Conservation (phyloP, 1,140 invertebrate species). For the Euschistus heros region DNA sequence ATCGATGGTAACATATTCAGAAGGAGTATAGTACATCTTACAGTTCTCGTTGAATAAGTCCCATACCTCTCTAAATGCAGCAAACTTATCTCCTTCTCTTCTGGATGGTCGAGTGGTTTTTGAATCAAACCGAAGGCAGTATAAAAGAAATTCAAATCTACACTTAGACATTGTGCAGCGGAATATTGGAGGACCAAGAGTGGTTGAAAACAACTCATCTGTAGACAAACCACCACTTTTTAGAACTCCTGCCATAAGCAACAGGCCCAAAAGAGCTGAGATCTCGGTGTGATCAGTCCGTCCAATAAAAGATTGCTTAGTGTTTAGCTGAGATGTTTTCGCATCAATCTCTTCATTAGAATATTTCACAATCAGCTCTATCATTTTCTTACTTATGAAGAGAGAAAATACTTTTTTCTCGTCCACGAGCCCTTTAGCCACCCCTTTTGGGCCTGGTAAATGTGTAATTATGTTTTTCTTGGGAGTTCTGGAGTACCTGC, state of each 20-base stretch:
- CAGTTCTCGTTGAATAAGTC: slow-evolving; percentile 29
- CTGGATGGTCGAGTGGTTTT: slow-evolving; percentile 28
- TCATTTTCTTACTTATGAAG: not conserved
- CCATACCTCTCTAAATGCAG: too few relatives aligned
- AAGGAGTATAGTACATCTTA: slow-evolving; percentile 27
- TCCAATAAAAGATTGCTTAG: slow-evolving; percentile 12
- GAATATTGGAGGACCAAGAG: slow-evolving; percentile 24
- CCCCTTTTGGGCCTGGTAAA: not conserved
- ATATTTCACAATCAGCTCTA: not conserved
- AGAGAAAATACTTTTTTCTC: not conserved
- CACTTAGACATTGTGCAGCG: not conserved
- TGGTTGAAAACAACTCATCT: slow-evolving; percentile 32
- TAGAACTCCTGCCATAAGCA: slow-evolving; percentile 29
- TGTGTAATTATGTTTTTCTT: slow-evolving; percentile 1
- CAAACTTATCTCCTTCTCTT: too few relatives aligned
- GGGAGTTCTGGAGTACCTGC: too few relatives aligned
- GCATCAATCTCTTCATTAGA: not conserved
- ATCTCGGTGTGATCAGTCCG: slow-evolving; percentile 23
- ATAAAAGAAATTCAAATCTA: slow-evolving; percentile 30
- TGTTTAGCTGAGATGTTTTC: not conserved
- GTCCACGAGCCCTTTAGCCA: not conserved
- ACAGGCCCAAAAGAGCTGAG: slow-evolving; percentile 27
- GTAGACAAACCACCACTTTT: slow-evolving; percentile 28
- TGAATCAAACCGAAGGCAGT: slow-evolving; percentile 33
- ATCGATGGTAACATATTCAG: slow-evolving; percentile 30